A percentile compares a stretch with the other conserved stretches of the same genome.
phyloP scores from a whole-genome alignment of 2,888 invertebrate species.

The Blastobasis adustella region DNA sequence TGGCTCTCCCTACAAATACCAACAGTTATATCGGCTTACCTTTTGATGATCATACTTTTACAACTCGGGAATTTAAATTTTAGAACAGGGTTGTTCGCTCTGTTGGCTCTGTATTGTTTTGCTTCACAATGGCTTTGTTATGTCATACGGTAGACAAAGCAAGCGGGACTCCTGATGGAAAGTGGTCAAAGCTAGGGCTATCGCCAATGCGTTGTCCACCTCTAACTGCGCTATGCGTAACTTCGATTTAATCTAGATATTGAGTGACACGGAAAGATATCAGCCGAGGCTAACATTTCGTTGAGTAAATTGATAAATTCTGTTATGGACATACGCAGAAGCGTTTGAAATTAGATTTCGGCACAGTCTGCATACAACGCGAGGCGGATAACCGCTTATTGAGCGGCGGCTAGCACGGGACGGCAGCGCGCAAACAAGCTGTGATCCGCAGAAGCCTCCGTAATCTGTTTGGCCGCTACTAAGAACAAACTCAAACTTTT shows the following conservation, averaged over 20 bases:
- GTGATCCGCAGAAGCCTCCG: conserved; percentile 5
- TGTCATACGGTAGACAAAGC: too few species aligned
- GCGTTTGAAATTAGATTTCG: too few species aligned
- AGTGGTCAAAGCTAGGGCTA: too few species aligned
- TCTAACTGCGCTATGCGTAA: too few species aligned
- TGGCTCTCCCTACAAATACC: not conserved
- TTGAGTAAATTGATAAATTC: too few species aligned
- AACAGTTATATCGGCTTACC: not conserved
- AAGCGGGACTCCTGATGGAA: too few species aligned
- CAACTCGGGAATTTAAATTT: not conserved
- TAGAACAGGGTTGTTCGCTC: not conserved
- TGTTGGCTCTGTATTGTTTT: not conserved
- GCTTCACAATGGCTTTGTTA: not conserved
- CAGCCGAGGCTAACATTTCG: too few species aligned
- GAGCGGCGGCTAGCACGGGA: conserved; percentile 1
- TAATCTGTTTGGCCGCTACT: conserved; percentile 7
- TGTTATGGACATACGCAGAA: too few species aligned
- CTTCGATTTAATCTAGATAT: too few species aligned
- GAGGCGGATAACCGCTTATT: conserved; percentile 4
- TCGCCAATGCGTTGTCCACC: too few species aligned
- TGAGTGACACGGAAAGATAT: too few species aligned
- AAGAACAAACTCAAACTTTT: conserved; percentile 4
- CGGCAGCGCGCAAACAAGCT: conserved; percentile 5
- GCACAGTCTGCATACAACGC: too few species aligned
- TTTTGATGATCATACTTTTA: not conserved